Evolutionary conservation across 2,888 invertebrate species (phyloP), one percentile per base, ranked within the genome.

Genomic region (Heteromurus nitidus): DNA sequence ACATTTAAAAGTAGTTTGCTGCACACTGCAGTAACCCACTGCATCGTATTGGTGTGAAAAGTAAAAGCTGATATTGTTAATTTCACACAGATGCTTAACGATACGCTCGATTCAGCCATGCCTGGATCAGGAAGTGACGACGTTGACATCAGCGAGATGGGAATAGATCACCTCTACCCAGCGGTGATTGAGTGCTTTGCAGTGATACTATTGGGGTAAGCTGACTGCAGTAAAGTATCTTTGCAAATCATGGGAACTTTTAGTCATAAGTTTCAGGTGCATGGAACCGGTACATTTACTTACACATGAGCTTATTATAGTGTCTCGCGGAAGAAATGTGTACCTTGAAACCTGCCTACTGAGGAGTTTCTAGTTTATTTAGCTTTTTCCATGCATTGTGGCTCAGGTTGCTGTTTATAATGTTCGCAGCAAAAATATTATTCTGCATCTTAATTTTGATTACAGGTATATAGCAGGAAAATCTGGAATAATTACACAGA

Each of bases 161-260:
- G 82, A 0, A 80, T 84, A 47, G 86, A 85, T 20, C 72, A 82
- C 16, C 90, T 91, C 36, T 96, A 96, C 90, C 95, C 97, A 82
- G 97, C 97, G 11, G 90, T 98, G 82, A 92, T 95, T 84, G 95
- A 97, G 91, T 97, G 97, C 89, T 98, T 98, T 90, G 95, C 94
- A 55, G 94, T 96, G 70, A 96, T 96, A 88, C 90, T 96, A 87
- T 95, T 95, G 89, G 96, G 96, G 95, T 96, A 91, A 92, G 93
- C 91, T 82, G 58, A 68, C 18, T 47, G 47, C 20, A 20, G 20
- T 50, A 20, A 20, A 44, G 24, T 47, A 5, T 53, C 20, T 22
- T 22, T n/a, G 11, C 16, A 55, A 55, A 55, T 3, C 22, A 55
- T 55, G 55, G 22, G 55, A 55, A 55, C 7, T 50, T 47, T n/a